Percentiles rank a stretch among this genome's conserved stretches.
phyloP scores from a whole-genome alignment of 2,888 invertebrate genomes.

The Tolmerus cingulatus region DNA sequence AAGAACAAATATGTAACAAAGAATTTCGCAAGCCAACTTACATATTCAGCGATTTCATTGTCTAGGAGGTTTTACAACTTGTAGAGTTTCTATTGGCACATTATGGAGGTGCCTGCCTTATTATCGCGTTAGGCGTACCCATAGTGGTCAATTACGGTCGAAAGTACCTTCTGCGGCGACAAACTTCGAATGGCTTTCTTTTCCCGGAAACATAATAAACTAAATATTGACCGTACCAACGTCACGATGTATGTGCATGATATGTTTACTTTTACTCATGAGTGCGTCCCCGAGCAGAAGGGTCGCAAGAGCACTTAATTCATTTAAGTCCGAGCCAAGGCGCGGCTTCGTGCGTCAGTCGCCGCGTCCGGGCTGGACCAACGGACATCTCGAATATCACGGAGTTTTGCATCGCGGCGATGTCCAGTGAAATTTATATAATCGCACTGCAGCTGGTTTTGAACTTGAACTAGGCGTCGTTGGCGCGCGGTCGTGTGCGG shows the following conservation, averaged over 20 bases:
- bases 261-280: neutral
- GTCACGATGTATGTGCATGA: neutral
- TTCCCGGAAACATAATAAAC: neutral
- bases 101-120: neutral
- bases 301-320: neutral
- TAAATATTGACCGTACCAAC: neutral
- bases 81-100: neutral
- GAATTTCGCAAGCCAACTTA: too few relatives aligned
- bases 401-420: neutral
- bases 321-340: neutral
- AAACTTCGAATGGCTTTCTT: neutral
- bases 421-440: conserved; percentile 1
- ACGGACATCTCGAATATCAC: neutral
- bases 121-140: neutral
- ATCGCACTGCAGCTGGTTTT: neutral
- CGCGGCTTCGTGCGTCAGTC: neutral
- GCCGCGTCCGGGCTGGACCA: neutral
- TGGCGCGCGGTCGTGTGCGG: neutral
- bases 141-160: neutral
- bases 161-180: neutral
- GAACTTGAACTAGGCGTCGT: conserved; percentile 1
- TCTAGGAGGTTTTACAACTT: neutral
- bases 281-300: neutral
- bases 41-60: neutral
- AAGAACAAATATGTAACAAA: too few relatives aligned